These are phyloP conservation scores for Cottus gobio DNA, from an alignment of 2,113 vertebrate species.

Conservation along the genomic window DNA sequence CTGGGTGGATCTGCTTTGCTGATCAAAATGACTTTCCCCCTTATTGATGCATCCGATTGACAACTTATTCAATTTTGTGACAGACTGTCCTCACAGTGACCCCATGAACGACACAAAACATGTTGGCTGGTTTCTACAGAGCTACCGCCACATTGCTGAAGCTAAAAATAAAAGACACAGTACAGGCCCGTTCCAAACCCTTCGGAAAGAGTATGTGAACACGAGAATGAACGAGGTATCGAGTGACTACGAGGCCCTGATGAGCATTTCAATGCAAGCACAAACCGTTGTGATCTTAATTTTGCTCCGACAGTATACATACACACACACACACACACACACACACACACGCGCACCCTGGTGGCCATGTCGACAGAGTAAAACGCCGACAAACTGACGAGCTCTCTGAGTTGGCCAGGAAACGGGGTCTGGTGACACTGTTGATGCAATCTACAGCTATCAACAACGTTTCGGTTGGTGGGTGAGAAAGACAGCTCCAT, in stretches of 20 bases:
- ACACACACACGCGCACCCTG: no score
- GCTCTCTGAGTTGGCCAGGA: no score
- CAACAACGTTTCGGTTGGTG: not conserved
- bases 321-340: no score
- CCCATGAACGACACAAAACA: not conserved
- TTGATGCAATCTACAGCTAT: not conserved
- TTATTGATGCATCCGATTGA: constrained; percentile 3
- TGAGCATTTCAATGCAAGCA: constrained; percentile 4
- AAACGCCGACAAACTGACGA: no score
- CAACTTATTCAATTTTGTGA: not conserved
- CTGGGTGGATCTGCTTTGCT: not conserved
- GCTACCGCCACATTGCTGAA: not conserved
- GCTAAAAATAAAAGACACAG: constrained; percentile 1
- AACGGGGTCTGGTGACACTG: constrained; percentile 3
- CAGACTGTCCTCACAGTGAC: no score
- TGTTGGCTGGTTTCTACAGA: not conserved
- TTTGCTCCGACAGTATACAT: not conserved
- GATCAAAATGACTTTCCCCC: constrained; percentile 8
- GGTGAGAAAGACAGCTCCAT: not conserved
- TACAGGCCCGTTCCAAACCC: not conserved
- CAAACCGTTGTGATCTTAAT: constrained; percentile 21
- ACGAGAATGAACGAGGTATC: constrained; percentile 7
- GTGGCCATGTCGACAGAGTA: no score
- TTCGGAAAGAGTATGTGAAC: not conserved
- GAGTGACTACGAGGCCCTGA: not conserved